Base-by-base conservation (phyloP, 2,113 vertebrate genomes). In the Ophthalmolycus amberensis region DNA sequence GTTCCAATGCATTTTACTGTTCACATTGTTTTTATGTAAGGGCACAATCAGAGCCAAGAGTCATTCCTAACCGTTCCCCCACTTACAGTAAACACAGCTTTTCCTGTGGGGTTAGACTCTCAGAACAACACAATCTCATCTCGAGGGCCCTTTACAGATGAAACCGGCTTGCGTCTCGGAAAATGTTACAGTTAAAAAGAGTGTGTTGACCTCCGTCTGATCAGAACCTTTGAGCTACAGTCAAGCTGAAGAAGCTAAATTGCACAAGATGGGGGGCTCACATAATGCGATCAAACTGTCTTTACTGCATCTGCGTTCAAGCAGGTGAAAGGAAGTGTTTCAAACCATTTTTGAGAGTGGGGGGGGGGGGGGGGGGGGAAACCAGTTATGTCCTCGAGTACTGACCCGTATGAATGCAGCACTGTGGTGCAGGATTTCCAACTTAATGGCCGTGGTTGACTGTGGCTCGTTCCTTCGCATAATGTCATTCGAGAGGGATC, bases 31-130 rank as follows among this genome's bases (percentile, higher is more conserved):
- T 90, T 87, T 85, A 68, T 72, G 50, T 37, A 71, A 64, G 46
- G 64, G 42, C 48, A 44, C 52, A 79, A 65, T 81, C 34, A 66
- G 46, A 82, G 77, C 48, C 71, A 66, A 54, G 74, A 50, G 78
- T 88, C 56, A 60, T 69, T 70, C 38, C 66, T 56, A 76, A 83
- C n/a, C 2, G 46, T 81, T 85, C 85, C 73, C 69, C 82, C 80
- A 76, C 85, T 89, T 77, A 79, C 22, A 64, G 80, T 74, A 90
- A 89, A 89, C 87, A 84, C 70, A 85, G 77, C 79, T 75, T 85
- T 75, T 64, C 63, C 50, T 12, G 3, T 48, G 60, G 52, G 84
- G 79, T 88, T 82, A 85, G 29, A 86, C 78, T 81, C 79, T 86
- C 71, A 77, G 77, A 74, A 76, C 78, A 84, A 68, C 74, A 81